Conservation (phyloP, 2,888 invertebrate species). For the Argyresthia albistria region DNA sequence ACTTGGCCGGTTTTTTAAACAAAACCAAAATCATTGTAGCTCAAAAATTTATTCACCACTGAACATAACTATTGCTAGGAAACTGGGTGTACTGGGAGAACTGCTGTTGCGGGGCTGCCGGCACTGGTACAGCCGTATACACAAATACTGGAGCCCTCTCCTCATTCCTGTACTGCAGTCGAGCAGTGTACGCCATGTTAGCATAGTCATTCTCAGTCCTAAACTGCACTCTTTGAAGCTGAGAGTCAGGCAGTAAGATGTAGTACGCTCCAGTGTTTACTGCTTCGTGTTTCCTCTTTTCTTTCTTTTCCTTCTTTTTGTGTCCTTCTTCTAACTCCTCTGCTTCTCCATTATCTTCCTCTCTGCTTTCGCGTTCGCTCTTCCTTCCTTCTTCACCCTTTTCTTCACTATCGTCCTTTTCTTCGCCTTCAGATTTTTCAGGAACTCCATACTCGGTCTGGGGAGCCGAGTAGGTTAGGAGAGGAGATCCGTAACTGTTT, state of each 20-base stretch:
- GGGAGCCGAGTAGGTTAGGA: conserved; percentile 43
- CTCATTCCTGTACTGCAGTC: conserved; percentile 74
- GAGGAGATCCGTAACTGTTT: conserved; percentile 51
- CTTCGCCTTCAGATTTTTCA: conserved; percentile 3
- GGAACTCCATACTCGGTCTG: conserved; percentile 14
- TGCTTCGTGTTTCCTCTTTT: conserved; percentile 37
- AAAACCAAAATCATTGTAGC: no score
- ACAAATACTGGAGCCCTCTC: conserved; percentile 76
- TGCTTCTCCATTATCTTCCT: conserved; percentile 3
- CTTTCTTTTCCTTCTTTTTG: conserved; percentile 23
- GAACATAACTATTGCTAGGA: conserved; percentile 33
- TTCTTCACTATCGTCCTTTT: conserved; percentile 10
- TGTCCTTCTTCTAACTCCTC: conserved; percentile 20
- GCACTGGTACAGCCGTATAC: conserved; percentile 59
- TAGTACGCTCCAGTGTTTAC: conserved; percentile 73
- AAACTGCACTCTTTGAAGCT: conserved; percentile 75
- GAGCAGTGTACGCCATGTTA: conserved; percentile 77
- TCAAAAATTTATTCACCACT: conserved; percentile 17
- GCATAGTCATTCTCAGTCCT: conserved; percentile 58
- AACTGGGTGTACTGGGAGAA: background rate
- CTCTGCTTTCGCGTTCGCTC: conserved; percentile 12
- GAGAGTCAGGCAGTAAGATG: conserved; percentile 74
- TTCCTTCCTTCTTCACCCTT: conserved; percentile 7
- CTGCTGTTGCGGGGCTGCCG: conserved; percentile 10
- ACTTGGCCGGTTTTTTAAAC: no score